These are phyloP conservation scores for Boleophthalmus pectinirostris DNA, from an alignment of 2,113 vertebrate genomes.

Conservation along the genomic window DNA sequence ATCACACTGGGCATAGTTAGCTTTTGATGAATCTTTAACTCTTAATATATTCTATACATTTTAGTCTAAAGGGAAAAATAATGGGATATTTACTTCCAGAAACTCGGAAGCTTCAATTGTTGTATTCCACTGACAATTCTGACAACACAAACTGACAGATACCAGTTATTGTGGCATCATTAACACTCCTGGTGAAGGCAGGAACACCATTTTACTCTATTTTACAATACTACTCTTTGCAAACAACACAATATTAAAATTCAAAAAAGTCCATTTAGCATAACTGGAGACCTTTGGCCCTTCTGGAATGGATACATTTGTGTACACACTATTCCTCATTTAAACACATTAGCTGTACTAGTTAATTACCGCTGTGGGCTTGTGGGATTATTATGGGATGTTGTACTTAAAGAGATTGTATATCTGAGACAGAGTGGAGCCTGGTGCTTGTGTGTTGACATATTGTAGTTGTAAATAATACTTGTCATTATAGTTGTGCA, in stretches of 20 bases:
- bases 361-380: background rate
- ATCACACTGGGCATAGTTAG: too few species aligned
- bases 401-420: background rate
- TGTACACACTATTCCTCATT: background rate
- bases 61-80: too few species aligned
- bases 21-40: too few species aligned
- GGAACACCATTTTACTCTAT: background rate
- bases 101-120: too few species aligned
- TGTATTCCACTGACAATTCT: too few species aligned
- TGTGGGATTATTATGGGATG: background rate
- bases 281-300: background rate
- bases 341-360: background rate
- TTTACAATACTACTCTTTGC: background rate
- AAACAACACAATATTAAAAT: background rate
- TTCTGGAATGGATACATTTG: background rate
- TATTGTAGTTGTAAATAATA: conserved; percentile 1
- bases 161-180: too few species aligned
- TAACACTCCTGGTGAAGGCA: background rate
- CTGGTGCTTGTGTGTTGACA: conserved; percentile 5
- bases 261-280: background rate
- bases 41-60: too few species aligned
- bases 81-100: too few species aligned
- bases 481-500: background rate
- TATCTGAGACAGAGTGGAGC: background rate
- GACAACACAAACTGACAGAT: too few species aligned